Percentiles rank a stretch among this genome's conserved stretches.
phyloP scores from a whole-genome alignment of 2,113 vertebrate species.

The Callipepla squamata region DNA sequence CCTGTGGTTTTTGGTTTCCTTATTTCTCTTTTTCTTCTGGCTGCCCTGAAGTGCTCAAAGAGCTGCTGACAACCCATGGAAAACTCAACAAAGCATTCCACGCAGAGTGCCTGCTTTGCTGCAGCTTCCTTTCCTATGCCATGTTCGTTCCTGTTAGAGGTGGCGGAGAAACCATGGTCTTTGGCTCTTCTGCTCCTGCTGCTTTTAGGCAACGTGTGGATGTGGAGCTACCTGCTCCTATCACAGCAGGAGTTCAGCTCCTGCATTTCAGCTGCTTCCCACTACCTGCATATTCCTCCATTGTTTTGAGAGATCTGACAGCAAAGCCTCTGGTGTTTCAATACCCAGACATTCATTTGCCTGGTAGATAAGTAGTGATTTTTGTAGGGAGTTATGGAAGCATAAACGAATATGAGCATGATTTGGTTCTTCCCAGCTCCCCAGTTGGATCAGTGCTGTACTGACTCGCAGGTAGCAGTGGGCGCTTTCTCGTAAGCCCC shows the following conservation, averaged over 20 bases:
- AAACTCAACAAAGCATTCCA: conserved; percentile 27
- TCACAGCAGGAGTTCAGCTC: not conserved
- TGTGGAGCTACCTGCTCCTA: not conserved
- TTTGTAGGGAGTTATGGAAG: not conserved
- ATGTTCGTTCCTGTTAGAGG: not conserved
- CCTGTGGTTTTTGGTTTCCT: not conserved
- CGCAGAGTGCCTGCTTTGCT: not conserved
- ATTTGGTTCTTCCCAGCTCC: not conserved
- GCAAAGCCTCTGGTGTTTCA: not conserved
- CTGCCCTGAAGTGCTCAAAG: not conserved
- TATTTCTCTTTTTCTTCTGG: not conserved
- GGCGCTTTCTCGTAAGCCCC: not conserved
- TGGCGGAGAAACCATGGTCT: not conserved
- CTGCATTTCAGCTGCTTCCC: not conserved
- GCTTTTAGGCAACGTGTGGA: not conserved
- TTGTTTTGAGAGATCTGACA: not conserved
- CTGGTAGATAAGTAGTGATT: not conserved
- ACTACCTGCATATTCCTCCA: not conserved
- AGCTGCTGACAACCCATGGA: conserved; percentile 21
- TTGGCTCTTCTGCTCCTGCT: not conserved
- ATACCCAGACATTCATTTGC: not conserved
- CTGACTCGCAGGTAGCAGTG: not conserved
- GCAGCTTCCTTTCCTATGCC: not conserved
- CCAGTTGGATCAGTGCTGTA: not conserved
- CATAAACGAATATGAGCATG: not conserved